Base-by-base conservation (phyloP, 2,888 invertebrate species). In the Prionchulus punctatus region DNA sequence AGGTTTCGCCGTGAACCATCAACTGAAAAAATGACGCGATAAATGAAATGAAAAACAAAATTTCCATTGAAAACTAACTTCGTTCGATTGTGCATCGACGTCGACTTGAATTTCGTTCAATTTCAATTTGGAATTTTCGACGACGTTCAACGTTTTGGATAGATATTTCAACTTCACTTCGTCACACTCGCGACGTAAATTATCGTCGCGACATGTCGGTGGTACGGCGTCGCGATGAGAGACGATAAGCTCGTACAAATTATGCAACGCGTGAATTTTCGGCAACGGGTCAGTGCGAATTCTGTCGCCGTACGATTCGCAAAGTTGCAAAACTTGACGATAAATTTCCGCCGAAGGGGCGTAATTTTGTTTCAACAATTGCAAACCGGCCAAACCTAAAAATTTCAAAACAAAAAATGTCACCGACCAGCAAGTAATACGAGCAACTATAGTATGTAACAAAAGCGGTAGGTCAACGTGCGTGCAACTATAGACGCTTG, bases 351-450 rank as follows among this genome's bases (percentile, higher is more conserved):
- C 78, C 0, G 84, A 82, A 53, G 75, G 69, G 0, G 63, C 61
- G 62, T 75, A 78, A 60, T 80, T 69, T 15, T 76, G 64, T 27
- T 73, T 67, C 25, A 84, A 75, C 31, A 82, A 76, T 64, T 78
- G 70, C 42, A 83, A 69, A 1, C 79, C 83, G 21, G 83, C 83
- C 57, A 80, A 69, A 23, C 82, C 79, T n/a, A n/a, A n/a, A n/a
- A n/a, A n/a, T n/a, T n/a, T n/a, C n/a, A n/a, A n/a, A n/a, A n/a
- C n/a, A 78, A 57, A 7, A 62, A 58, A n/a, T n/a, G n/a, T n/a
- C n/a, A n/a, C n/a, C n/a, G n/a, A n/a, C n/a, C n/a, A n/a, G n/a
- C n/a, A n/a, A n/a, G n/a, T n/a, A n/a, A n/a, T n/a, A n/a, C n/a
- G n/a, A 48, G n/a, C n/a, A n/a, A n/a, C n/a, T n/a, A n/a, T n/a